Conservation (phyloP, 2,797 vertebrate genomes). For the Lepus oiostolus region DNA sequence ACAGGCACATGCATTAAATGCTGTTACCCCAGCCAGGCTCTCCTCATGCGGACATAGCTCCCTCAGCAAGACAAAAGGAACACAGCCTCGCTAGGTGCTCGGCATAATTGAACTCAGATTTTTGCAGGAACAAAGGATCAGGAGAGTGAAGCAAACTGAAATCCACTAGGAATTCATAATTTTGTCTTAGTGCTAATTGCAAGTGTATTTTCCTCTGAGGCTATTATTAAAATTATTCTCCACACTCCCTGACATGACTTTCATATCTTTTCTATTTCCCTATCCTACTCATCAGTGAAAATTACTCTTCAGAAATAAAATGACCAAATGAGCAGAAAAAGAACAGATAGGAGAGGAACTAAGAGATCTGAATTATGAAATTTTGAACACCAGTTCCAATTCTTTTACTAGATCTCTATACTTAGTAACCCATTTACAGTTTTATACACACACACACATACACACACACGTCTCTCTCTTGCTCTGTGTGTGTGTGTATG, state of each 20-base stretch:
- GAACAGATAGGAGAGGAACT: neutral
- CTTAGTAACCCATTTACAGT: slow-evolving; percentile 3
- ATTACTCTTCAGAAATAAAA: slow-evolving; percentile 70
- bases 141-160: slow-evolving; percentile 56
- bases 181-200: slow-evolving; percentile 71
- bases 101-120: slow-evolving; percentile 24
- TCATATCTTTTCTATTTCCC: slow-evolving; percentile 52
- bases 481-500: too few relatives aligned
- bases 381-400: slow-evolving; percentile 10
- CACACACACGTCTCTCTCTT: neutral
- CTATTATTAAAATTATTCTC: slow-evolving; percentile 74
- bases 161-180: slow-evolving; percentile 43
- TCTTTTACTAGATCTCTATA: slow-evolving; percentile 45
- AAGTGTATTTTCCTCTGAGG: slow-evolving; percentile 35
- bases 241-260: slow-evolving; percentile 33
- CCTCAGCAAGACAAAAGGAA: slow-evolving; percentile 52
- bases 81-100: neutral
- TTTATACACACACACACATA: neutral
- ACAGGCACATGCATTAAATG: slow-evolving; percentile 47
- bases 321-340: slow-evolving; percentile 52
- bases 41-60: neutral
- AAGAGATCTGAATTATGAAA: neutral
- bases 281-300: slow-evolving; percentile 47
- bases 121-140: slow-evolving; percentile 55
- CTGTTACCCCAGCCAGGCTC: neutral